Base-by-base conservation (phyloP, 1,140 invertebrate genomes). In the Drosophila albomicans region DNA sequence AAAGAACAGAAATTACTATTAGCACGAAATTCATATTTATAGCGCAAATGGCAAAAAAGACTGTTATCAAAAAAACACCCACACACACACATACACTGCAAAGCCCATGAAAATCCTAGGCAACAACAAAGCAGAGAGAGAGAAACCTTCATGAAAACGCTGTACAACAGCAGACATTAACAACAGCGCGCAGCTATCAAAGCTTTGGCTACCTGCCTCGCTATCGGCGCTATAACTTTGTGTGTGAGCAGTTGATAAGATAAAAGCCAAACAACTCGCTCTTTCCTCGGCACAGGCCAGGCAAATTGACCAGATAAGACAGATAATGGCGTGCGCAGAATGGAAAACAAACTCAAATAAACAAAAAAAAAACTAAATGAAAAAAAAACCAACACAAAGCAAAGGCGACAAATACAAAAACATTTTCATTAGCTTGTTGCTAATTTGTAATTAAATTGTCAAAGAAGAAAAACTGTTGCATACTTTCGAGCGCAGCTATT, bases 1-100 rank as follows among this genome's bases (percentile, higher is more conserved):
- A 91, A 82, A 76, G 81, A 88, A 65, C 84, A 77, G 84, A 91
- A 91, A 79, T 67, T 85, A 82, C 48, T 57, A 75, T 57, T 76
- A 77, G 72, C 75, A 64, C 41, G 65, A 76, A 85, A 82, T 75
- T 80, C 74, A 72, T 88, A 89, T 86, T 85, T 85, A 85, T 89
- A 89, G 52, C 25, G 41, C 45, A 73, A 87, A 75, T 88, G 13
- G 79, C 73, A 78, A 77, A 62, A 78, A 43, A 41, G 41, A 54
- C 38, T 63, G 71, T 63, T 61, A 73, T 49, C 41, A 54, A 49
- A 35, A 54, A 49, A 35, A 8, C 51, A 13, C 67, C 32, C 32
- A 30, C 20, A 25, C 61, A 65, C 41, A 65, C 45, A 3, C 41
- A 20, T 13, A 51, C 30, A 32, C 35, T 45, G 20, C 20, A 25